These are phyloP conservation scores for Globodera ellingtonae DNA, from an alignment of 1,140 invertebrate genomes.

Conservation along the genomic window DNA sequence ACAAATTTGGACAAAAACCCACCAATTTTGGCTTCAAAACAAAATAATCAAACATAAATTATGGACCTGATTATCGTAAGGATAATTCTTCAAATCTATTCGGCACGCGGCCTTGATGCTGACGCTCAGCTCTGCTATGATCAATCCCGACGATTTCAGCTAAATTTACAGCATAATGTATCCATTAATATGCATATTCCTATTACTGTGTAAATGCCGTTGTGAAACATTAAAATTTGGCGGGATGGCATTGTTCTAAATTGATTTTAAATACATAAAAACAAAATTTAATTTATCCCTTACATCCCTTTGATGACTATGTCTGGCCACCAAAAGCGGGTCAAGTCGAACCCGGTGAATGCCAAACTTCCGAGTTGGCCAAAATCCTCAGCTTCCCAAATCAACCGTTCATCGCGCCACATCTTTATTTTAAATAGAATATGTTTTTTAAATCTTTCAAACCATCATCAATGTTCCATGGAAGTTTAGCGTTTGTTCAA, in stretches of 20 bases:
- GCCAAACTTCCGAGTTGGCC: conserved; percentile 21
- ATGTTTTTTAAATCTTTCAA: neutral
- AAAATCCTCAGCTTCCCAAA: conserved; percentile 23
- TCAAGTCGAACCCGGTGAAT: conserved; percentile 29
- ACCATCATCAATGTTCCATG: conserved; percentile 25
- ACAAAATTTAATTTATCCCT: neutral
- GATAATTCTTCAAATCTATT: conserved; percentile 19
- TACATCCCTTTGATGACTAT: conserved; percentile 25
- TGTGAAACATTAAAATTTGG: conserved; percentile 23
- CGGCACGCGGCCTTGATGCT: conserved; percentile 28
- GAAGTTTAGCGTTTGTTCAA: conserved; percentile 17
- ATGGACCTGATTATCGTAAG: conserved; percentile 25
- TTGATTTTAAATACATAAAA: neutral
- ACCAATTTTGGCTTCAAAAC: too few relatives aligned
- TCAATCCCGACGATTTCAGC: conserved; percentile 16
- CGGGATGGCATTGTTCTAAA: conserved; percentile 20
- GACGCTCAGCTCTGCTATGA: conserved; percentile 19
- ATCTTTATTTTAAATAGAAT: conserved; percentile 4
- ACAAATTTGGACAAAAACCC: too few relatives aligned
- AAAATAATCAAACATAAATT: neutral
- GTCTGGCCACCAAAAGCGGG: conserved; percentile 20
- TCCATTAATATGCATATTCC: neutral
- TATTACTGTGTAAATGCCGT: conserved; percentile 22
- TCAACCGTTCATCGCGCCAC: conserved; percentile 17
- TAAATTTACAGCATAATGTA: neutral